phyloP scores from a whole-genome alignment of 2,113 vertebrate genomes.

The Delphinapterus leucas region DNA sequence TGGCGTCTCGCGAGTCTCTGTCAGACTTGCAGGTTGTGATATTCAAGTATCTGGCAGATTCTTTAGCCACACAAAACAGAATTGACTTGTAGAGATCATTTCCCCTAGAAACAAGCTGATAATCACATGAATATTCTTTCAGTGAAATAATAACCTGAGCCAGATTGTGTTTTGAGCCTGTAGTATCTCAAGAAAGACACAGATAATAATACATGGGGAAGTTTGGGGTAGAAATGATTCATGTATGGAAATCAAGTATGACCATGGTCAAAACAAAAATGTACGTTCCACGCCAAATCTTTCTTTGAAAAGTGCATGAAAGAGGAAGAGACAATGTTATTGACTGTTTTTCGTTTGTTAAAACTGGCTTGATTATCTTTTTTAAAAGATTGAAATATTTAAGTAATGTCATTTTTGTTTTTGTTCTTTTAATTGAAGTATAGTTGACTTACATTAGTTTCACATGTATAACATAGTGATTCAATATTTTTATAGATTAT shows the following conservation, averaged over 20 bases:
- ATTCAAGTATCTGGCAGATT: background rate
- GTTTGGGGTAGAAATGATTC: slow-evolving; percentile 60
- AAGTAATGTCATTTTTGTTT: background rate
- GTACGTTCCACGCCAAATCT: background rate
- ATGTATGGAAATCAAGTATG: slow-evolving; percentile 51
- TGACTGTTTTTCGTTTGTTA: background rate
- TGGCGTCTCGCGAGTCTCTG: background rate
- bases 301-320: background rate
- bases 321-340: background rate
- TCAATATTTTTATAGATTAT: background rate
- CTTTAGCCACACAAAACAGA: background rate
- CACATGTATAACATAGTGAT: background rate
- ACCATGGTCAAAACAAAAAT: slow-evolving; percentile 7
- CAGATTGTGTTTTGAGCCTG: slow-evolving; percentile 47
- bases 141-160: slow-evolving; percentile 55
- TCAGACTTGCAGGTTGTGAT: background rate
- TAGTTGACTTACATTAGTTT: background rate
- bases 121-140: slow-evolving; percentile 62
- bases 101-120: slow-evolving; percentile 19
- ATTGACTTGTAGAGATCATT: slow-evolving; percentile 33
- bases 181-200: slow-evolving; percentile 71
- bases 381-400: background rate
- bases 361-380: background rate
- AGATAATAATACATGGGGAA: slow-evolving; percentile 48
- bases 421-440: background rate